Base-by-base conservation (phyloP, 2,113 vertebrate species). In the Merops nubicus region DNA sequence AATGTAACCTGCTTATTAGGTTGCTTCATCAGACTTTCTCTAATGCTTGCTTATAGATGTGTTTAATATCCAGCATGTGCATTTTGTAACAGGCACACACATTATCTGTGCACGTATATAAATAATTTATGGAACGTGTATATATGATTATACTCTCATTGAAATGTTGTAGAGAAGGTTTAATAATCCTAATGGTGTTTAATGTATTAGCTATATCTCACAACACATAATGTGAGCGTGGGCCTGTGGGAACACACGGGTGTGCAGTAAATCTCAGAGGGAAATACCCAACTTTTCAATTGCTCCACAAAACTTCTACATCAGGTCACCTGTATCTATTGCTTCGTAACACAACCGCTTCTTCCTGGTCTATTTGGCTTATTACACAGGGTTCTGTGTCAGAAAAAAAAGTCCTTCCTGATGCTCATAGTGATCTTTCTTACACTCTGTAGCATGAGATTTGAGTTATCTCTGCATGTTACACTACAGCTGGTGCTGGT, bases 401-500 rank as follows among this genome's bases (percentile, higher is more conserved):
- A 33, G n/a, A n/a, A 43, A 7, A 78, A 75, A 23, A 47, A 8
- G 6, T 64, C 85, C 68, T 88, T 88, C 64, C 68, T 81, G 73
- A 36, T 65, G 79, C 62, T 75, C 56, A 11, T n/a, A 33, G 45
- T 6, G 62, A 19, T 31, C 59, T 43, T 57, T 16, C 6, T 64
- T 26, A 8, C 38, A 53, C 38, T 67, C 89, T 54, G 26, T 45
- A 73, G 91, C 59, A 33, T 21, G 79, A 93, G 74, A 89, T 81
- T 78, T 54, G 38, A 48, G 70, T 89, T 77, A 42, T 88, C 60
- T 90, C 64, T 67, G 48, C 29, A 3, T 70, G 70, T 68, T 76
- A 8, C 9, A 1, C 60, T 40, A 5, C 92, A 96, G 86, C 83
- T 96, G 79, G 56, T 82, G 56, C 80, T 87, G 86, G 64, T 72